These are phyloP conservation scores for Corapipo altera DNA, from an alignment of 2,113 vertebrate genomes.

Conservation along the genomic window DNA sequence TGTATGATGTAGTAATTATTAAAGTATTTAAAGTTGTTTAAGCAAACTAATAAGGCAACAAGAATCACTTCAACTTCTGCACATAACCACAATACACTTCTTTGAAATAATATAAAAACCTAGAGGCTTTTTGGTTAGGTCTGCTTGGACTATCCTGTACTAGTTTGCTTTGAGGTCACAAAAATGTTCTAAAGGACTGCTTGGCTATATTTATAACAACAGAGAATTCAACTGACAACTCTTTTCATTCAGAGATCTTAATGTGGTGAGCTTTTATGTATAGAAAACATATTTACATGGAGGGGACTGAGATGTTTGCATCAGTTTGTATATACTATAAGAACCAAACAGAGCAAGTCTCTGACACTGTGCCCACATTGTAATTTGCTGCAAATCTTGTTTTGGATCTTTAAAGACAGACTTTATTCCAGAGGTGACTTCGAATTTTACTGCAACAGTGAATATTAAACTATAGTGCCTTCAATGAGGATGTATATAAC, in stretches of 20 bases:
- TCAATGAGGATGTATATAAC: background rate
- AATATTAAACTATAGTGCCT: background rate
- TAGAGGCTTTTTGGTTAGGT: background rate
- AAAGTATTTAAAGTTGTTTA: background rate
- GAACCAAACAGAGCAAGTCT: background rate
- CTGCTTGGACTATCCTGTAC: background rate
- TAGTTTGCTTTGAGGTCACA: background rate
- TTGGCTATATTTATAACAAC: background rate
- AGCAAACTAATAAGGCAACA: background rate
- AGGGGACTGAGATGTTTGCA: background rate
- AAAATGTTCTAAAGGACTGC: background rate
- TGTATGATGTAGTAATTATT: background rate
- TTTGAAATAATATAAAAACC: background rate
- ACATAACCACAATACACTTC: background rate
- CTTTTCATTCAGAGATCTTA: background rate
- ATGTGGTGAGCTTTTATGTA: background rate
- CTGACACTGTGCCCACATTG: background rate
- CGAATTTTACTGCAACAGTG: background rate
- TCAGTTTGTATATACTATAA: background rate
- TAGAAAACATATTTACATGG: background rate
- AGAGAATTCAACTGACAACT: background rate
- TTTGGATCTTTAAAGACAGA: conserved; percentile 5
- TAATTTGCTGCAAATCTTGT: background rate
- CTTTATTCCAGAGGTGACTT: background rate
- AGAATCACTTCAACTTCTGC: background rate